These are phyloP conservation scores for Hirundo rustica DNA, from an alignment of 2,797 vertebrate genomes.

Conservation along the genomic window DNA sequence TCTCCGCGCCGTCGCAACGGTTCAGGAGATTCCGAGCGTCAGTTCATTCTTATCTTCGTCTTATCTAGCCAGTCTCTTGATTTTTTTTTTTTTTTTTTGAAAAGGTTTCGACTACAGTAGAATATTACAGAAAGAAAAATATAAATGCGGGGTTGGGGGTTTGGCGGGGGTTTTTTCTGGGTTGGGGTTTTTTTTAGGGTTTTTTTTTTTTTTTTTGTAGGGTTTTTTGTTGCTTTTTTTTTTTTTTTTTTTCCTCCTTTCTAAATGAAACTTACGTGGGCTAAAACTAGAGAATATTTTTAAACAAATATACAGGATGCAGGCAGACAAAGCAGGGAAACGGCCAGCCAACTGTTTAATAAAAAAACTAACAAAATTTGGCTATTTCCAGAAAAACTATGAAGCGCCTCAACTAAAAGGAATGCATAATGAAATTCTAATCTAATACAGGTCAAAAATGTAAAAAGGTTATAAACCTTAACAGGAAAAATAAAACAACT, in stretches of 20 bases:
- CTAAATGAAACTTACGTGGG: conserved; percentile 84
- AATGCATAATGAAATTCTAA: conserved; percentile 93
- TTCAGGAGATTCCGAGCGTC: conserved; percentile 63
- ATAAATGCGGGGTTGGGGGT: conserved; percentile 70
- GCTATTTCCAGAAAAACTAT: conserved; percentile 84
- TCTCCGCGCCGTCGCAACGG: conserved; percentile 70
- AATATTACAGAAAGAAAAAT: conserved; percentile 83
- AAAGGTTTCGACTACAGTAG: conserved; percentile 79
- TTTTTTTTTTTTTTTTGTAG: no score
- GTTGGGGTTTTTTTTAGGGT: neutral
- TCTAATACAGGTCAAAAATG: conserved; percentile 86
- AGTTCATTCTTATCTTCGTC: conserved; percentile 71
- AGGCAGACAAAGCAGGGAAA: conserved; percentile 84
- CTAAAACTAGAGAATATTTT: conserved; percentile 82
- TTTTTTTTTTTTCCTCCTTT: neutral
- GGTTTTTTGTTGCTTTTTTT: neutral
- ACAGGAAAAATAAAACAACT: conserved; percentile 86
- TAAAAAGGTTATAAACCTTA: conserved; percentile 92
- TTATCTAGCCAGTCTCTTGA: conserved; percentile 81
- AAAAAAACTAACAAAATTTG: conserved; percentile 79
- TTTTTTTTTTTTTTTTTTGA: conserved; percentile 43
- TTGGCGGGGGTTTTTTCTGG: no score
- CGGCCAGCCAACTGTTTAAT: conserved; percentile 79
- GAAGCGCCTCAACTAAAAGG: conserved; percentile 90
- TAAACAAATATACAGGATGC: conserved; percentile 87